Evolutionary conservation across 2,888 invertebrate species (phyloP).

Genomic region (Cordilura impudica): DNA sequence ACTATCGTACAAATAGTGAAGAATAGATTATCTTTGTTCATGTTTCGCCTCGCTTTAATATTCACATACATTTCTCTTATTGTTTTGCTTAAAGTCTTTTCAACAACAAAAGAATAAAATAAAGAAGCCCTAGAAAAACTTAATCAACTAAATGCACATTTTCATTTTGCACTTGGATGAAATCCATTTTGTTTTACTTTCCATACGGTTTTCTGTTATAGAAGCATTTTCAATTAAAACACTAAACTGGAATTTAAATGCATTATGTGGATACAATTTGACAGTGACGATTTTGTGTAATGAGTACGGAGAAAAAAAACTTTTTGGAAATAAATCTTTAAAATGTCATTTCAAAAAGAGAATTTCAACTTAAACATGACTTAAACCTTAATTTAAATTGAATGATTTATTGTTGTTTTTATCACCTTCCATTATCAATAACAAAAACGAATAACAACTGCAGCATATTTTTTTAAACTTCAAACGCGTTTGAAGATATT

Average conservation of each 20-base stretch:
- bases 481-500: no score
- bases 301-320: not conserved
- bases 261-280: not conserved
- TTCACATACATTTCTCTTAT: not conserved
- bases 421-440: no score
- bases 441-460: no score
- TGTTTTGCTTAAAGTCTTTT: not conserved
- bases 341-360: no score
- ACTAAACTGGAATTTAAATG: not conserved
- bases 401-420: no score
- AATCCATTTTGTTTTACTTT: no score
- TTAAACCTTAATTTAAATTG: no score
- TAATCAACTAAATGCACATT: conserved; percentile 33
- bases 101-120: not conserved
- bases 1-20: no score
- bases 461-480: no score
- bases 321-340: not conserved
- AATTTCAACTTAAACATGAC: no score
- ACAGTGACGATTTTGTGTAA: not conserved
- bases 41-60: not conserved
- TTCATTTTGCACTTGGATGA: not conserved
- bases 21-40: not conserved
- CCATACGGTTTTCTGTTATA: not conserved
- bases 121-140: not conserved
- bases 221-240: not conserved